Evolutionary conservation across 2,888 invertebrate species (phyloP), one percentile per base, ranked within the genome.

Genomic region (Ophioninae sp.): DNA sequence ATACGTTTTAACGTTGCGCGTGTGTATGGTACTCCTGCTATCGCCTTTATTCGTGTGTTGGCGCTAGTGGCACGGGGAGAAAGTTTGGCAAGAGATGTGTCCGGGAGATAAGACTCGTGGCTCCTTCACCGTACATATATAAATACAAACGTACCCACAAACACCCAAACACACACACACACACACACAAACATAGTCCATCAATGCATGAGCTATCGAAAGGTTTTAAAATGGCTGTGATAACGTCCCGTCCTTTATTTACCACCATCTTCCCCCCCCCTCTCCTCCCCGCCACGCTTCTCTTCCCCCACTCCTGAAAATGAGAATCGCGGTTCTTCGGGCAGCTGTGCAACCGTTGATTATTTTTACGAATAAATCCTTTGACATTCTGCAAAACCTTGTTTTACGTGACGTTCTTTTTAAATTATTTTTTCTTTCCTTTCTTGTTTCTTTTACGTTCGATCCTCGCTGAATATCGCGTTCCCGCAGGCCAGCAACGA

Each of bases 191-290:
- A 17, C 30, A 69, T 70, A 65, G 23, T 37, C 39, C 39, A 56
- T 39, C 50, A 17, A 41, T 69, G 56, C 21, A 57, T 21, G 50
- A 64, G 64, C 69, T 23, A 57, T 57, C 30, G 59, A 70, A 59
- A 82, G 61, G 75, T 90, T 91, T 90, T 90, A 90, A 91, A 92
- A 92, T 92, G 92, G 90, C 91, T 91, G 90, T 92, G 92, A 92
- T 92, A 92, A 92, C 37, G 89, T 80, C 82, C 81, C 86, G 79
- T 64, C 2, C 17, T 50, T 68, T 67, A 56, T 76, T 76, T 44
- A 44, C 23, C n/a, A n/a, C n/a, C n/a, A n/a, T n/a, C n/a, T n/a
- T n/a, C n/a, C n/a, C n/a, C n/a, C n/a, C n/a, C n/a, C n/a, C n/a
- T n/a, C n/a, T n/a, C n/a, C n/a, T n/a, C n/a, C n/a, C n/a, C n/a